Base-by-base conservation (phyloP, 2,888 invertebrate species). In the Lochmaea crataegi region DNA sequence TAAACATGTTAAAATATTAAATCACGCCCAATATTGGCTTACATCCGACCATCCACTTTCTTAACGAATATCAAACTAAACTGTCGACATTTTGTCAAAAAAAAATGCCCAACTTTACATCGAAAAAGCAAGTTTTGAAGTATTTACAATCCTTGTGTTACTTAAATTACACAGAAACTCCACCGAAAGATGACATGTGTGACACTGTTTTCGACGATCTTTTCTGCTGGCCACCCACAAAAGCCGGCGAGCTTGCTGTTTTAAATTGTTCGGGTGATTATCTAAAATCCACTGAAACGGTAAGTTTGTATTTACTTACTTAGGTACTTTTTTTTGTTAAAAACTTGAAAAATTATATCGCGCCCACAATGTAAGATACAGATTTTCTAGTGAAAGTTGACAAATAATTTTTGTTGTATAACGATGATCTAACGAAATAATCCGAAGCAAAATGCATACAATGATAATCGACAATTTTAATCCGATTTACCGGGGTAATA, bases 181-280 rank as follows among this genome's bases (percentile, higher is more conserved):
- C 7, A 16, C 11, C 22, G 38, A 14, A 45, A 26, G 56, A 72
- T 18, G 70, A 57, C 26, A 71, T 56, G 64, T 90, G 90, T 78
- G 84, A 86, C 2, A 80, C 85, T 9, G 79, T 86, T n/a, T 90
- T 89, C 83, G 90, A 90, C 78, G 88, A 88, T 0, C 82, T 88
- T 63, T 82, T 88, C 56, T 91, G 90, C 78, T 91, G 90, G 90
- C 86, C 87, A 0, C 82, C 83, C 38, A 87, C 89, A 0, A 78
- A 82, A 63, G 86, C 88, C 11, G 88, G 88, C 3, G 77, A 79
- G n/a, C 79, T 85, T 6, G 85, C 86, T 0, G 80, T 77, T 11
- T 85, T 87, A 60, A 83, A 86, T 1, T 90, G 90, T 79, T 89
- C 89, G 1, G 82, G 80, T 48, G 69, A 80, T 7, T 77, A 77